A percentile compares a stretch with the other conserved stretches of the same genome.
These are phyloP conservation scores for Triplophysa rosa DNA, from an alignment of 2,113 vertebrate genomes.

Conservation along the genomic window DNA sequence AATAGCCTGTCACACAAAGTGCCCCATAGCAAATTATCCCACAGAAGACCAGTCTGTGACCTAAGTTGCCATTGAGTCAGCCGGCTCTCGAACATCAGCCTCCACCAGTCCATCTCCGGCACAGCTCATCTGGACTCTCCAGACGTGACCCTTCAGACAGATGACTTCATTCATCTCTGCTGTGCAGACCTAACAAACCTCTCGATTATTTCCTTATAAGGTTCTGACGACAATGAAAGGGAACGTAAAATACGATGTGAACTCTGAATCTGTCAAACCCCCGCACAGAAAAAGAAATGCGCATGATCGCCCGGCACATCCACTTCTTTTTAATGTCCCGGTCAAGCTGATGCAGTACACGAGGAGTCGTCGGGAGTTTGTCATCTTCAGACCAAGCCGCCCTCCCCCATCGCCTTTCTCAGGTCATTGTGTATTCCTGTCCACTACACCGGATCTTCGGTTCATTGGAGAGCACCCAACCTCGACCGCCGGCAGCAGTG, in stretches of 20 bases:
- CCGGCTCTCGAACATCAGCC: not conserved
- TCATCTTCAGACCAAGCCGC: constrained; percentile 44
- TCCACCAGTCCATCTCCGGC: constrained; percentile 3
- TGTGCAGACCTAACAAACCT: constrained; percentile 19
- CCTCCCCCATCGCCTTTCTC: not conserved
- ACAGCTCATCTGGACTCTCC: constrained; percentile 5
- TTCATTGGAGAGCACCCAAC: constrained; percentile 70
- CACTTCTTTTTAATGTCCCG: not conserved
- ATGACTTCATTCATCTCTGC: constrained; percentile 19
- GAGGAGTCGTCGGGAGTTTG: not conserved
- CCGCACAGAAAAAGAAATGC: not conserved
- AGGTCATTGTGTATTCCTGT: constrained; percentile 44
- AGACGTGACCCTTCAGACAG: constrained; percentile 20
- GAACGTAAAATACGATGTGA: constrained; percentile 50
- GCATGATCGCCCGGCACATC: not conserved
- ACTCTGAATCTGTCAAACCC: not conserved
- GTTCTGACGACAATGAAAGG: constrained; percentile 57
- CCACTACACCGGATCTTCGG: constrained; percentile 52
- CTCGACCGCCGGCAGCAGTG: constrained; percentile 72
- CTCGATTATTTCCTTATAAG: constrained; percentile 28
- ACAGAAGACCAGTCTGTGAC: constrained; percentile 41
- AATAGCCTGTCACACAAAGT: constrained; percentile 36
- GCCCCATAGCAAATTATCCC: constrained; percentile 44
- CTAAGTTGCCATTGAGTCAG: constrained; percentile 16
- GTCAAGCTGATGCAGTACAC: not conserved